Evolutionary conservation across 2,888 invertebrate species (phyloP), one percentile per base, ranked within the genome.

Genomic region (Barypeithes pellucidus): DNA sequence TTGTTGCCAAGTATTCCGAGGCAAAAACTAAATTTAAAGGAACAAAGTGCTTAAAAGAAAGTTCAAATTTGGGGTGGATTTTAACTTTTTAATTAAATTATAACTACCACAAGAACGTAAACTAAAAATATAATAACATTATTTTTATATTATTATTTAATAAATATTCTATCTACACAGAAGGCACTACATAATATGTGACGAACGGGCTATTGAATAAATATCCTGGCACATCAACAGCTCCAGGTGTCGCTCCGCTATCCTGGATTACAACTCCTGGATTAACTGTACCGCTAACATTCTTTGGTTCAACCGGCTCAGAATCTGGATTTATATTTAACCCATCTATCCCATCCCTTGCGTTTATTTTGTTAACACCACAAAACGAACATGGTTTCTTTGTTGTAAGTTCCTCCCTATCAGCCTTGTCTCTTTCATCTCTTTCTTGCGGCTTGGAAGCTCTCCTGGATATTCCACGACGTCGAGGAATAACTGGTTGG

Each of bases 241-340:
- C 43, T 12, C 41, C 47, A 14, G 66, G 74, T 7, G 43, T 67
- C 3, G 33, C 62, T 14, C 36, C 29, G 54, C 33, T 73, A 70
- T 70, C 61, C 20, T 52, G 68, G 8, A 63, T 50, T n/a, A 52
- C 54, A 22, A 45, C 16, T 24, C 60, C 43, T 16, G 67, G 59
- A 57, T 60, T 33, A 29, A 12, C 20, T 20, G 12, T 7, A 3
- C 43, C 33, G 14, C 39, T 33, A 45, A 60, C 57, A 47, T 71
- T 70, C 36, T 47, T 71, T 1, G 75, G 71, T 36, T 72, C 71
- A 7, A 75, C 72, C 5, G 75, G 54, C 63, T 75, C 75, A 11
- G 75, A 75, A 47, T 75, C 75, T 16, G 75, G 71, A 71, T 75
- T 29, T 7, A 22, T 12, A 4, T 61, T 50, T 9, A 3, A 9